Evolutionary conservation across 2,797 vertebrate species (phyloP), one percentile per base, ranked within the genome.

Genomic region (Loriculus beryllinus): DNA sequence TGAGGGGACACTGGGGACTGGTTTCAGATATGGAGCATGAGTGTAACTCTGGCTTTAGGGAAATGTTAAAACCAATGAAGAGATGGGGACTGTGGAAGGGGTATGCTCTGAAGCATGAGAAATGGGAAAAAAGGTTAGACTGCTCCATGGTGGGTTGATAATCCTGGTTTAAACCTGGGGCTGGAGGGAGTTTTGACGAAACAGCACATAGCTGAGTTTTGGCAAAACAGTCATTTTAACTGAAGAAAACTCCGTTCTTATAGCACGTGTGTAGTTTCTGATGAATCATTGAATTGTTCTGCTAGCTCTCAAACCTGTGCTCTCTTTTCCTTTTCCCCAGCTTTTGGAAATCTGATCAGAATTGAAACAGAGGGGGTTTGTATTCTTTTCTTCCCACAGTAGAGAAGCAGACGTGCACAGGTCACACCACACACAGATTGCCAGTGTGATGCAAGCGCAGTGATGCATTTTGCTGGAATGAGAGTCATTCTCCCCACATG

Each of bases 281-380:
- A 75, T 83, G 89, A 92, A 91, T 81, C 69, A 54, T 5, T 78
- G 85, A 59, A 84, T 74, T 89, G 75, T 91, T 95, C 78, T 89
- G 51, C 15, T 70, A 74, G 69, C 43, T 90, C 47, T 86, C 59
- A 56, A 48, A 90, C 70, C 80, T 74, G 68, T 20, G 11, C 28
- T 79, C 54, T 65, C 1, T 49, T 69, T 89, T 56, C 33, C 21
- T 31, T 84, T 86, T 63, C 49, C 48, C 20, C 11, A 29, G 62
- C 31, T 42, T 79, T 60, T 72, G 79, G 76, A 90, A 90, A 86
- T 78, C 45, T 43, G 76, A 60, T 65, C 72, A 72, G 64, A 21
- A 39, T 75, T 65, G 51, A 51, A 82, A 82, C 72, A 90, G 79
- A 77, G 37, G 6, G 17, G 9, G 10, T 49, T 89, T 91, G 42